Evolutionary conservation across 2,888 invertebrate genomes (phyloP).

Genomic region (Lasioglossum lativentre): DNA sequence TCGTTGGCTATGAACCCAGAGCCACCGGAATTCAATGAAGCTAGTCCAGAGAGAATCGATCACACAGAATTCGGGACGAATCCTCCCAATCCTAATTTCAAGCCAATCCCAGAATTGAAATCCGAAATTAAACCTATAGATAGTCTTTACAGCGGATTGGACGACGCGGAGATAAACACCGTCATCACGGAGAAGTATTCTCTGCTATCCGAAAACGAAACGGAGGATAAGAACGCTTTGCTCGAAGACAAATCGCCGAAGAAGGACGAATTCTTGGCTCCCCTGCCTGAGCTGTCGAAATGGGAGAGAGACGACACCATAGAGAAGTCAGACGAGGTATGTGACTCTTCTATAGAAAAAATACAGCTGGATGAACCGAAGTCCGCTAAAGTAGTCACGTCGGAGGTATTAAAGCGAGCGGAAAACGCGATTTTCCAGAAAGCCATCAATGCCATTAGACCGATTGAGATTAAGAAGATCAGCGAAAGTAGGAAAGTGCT

Average conservation of each 20-base stretch:
- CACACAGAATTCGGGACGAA: slow-evolving; percentile 78
- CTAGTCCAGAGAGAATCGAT: slow-evolving; percentile 64
- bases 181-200: slow-evolving; percentile 78
- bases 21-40: slow-evolving; percentile 76
- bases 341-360: slow-evolving; percentile 84
- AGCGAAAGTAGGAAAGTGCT: slow-evolving; percentile 89
- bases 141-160: slow-evolving; percentile 82
- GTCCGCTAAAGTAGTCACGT: slow-evolving; percentile 89
- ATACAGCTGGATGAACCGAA: slow-evolving; percentile 76
- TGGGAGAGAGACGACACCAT: slow-evolving; percentile 91
- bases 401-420: slow-evolving; percentile 95
- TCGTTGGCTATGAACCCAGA: slow-evolving; percentile 81
- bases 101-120: slow-evolving; percentile 80
- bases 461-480: slow-evolving; percentile 91
- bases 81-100: slow-evolving; percentile 82
- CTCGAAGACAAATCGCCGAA: slow-evolving; percentile 76
- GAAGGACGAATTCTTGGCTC: slow-evolving; percentile 89
- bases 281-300: slow-evolving; percentile 92
- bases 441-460: slow-evolving; percentile 92
- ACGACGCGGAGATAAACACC: slow-evolving; percentile 80
- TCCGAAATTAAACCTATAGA: slow-evolving; percentile 79
- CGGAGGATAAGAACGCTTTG: slow-evolving; percentile 67
- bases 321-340: slow-evolving; percentile 83
- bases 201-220: slow-evolving; percentile 71
- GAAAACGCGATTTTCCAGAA: slow-evolving; percentile 97